Conservation (phyloP, 1,140 invertebrate genomes). For the Drosophila baimaii region DNA sequence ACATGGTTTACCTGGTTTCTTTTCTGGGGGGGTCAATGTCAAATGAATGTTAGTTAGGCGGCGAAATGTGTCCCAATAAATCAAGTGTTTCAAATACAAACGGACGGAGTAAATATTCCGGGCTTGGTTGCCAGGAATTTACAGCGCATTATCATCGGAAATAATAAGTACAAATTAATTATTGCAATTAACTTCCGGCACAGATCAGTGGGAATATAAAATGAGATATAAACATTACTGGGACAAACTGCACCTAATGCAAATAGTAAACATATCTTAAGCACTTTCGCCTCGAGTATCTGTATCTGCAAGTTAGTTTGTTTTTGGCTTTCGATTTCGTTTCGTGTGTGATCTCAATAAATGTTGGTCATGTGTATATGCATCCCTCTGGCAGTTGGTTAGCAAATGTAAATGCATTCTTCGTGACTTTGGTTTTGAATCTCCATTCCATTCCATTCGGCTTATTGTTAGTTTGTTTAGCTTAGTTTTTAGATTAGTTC, state of each 20-base stretch:
- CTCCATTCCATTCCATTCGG: too few species aligned
- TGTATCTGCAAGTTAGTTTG: too few species aligned
- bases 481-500: conserved; percentile 27
- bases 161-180: too few species aligned
- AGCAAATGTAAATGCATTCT: conserved; percentile 43
- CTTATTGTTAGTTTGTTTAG: conserved; percentile 12
- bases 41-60: conserved; percentile 21
- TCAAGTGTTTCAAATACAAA: conserved; percentile 30
- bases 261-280: not conserved
- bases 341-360: not conserved
- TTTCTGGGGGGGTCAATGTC: conserved; percentile 13
- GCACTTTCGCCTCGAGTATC: not conserved
- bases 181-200: too few species aligned
- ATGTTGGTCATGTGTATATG: not conserved
- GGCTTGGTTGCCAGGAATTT: conserved; percentile 12
- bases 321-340: conserved; percentile 28
- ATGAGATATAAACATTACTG: too few species aligned
- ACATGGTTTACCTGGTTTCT: conserved; percentile 33
- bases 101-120: conserved; percentile 59
- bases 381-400: conserved; percentile 43
- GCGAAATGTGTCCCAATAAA: conserved; percentile 28
- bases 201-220: too few species aligned
- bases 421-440: conserved; percentile 21
- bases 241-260: conserved; percentile 8
- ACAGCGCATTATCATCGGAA: conserved; percentile 24